phyloP scores from a whole-genome alignment of 2,797 vertebrate genomes.

The Oreortyx pictus region DNA sequence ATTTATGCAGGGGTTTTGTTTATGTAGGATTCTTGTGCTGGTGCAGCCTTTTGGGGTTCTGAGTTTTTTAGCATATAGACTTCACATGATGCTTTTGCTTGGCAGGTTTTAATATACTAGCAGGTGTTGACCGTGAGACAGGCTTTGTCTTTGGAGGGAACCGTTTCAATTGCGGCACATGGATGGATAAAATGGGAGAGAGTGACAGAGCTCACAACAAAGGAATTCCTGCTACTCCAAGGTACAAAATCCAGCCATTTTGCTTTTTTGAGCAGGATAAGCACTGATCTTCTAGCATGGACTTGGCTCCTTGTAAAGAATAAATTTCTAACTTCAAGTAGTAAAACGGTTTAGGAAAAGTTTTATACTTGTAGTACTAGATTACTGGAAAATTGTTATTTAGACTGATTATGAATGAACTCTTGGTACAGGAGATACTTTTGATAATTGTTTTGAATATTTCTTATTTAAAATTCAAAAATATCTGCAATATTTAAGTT shows the following conservation, averaged over 20 bases:
- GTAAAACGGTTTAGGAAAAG: background rate
- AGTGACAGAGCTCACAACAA: constrained; percentile 85
- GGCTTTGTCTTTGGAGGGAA: constrained; percentile 91
- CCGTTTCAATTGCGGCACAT: constrained; percentile 89
- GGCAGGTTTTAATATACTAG: constrained; percentile 85
- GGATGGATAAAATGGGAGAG: constrained; percentile 96
- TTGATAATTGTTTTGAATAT: background rate
- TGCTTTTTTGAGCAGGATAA: background rate
- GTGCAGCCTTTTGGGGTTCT: fast-evolving
- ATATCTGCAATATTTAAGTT: background rate
- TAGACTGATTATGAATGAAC: background rate
- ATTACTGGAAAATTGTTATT: background rate
- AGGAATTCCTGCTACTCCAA: constrained; percentile 89
- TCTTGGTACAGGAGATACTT: background rate
- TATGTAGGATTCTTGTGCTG: background rate
- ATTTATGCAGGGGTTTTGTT: background rate
- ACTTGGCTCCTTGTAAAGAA: background rate
- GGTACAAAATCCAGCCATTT: constrained; percentile 66
- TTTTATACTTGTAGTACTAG: background rate
- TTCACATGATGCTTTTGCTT: background rate
- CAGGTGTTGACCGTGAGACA: constrained; percentile 83
- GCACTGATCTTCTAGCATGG: background rate
- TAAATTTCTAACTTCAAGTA: background rate
- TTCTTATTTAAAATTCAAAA: background rate
- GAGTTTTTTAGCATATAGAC: background rate